Base-by-base conservation (phyloP, 2,888 invertebrate species). In the Philonicus albiceps region DNA sequence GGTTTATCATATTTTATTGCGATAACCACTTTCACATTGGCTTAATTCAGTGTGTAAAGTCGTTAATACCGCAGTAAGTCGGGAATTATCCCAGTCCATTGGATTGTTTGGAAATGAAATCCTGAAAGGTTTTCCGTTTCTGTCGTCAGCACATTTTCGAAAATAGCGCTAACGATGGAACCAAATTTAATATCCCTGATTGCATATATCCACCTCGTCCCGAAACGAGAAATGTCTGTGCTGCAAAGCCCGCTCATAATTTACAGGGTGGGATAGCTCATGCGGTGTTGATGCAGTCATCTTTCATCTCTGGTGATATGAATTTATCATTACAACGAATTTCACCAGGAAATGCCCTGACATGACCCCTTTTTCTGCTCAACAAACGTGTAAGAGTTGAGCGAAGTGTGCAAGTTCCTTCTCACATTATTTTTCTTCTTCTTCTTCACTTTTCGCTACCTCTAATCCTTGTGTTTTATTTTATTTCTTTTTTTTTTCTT, bases 221-320 rank as follows among this genome's bases (percentile, higher is more conserved):
- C 22, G 37, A 76, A 22, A 76, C 7, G 74, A 34, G 74, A 74
- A 74, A 74, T 74, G 34, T 74, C 34, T 19, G 34, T 31, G 22
- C 34, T 73, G 30, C 34, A 37, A 5, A 74, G 74, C 74, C 19
- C 19, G 30, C 37, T 74, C 76, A 76, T 76, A 76, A 76, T 76
- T 76, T 76, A 74, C 76, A 8, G 37, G 19, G 40, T 43, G 19
- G 81, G n/a, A 49, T 49, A 34, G 30, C 34, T 34, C 34, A 55
- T 81, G 55, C 81, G 81, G 81, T 81, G 81, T 81, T 81, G 81
- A 81, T 64, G 81, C 81, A 81, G 81, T 34, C 81, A 81, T 81
- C 81, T 37, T 81, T 64, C 81, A 81, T 81, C 81, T 31, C 55
- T 5, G 55, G 34, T 81, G 81, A 37, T 64, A 81, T 81, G 81